Evolutionary conservation across 2,888 invertebrate species (phyloP), one percentile per base, ranked within the genome.

Genomic region (Zygothrica quintamaculata): DNA sequence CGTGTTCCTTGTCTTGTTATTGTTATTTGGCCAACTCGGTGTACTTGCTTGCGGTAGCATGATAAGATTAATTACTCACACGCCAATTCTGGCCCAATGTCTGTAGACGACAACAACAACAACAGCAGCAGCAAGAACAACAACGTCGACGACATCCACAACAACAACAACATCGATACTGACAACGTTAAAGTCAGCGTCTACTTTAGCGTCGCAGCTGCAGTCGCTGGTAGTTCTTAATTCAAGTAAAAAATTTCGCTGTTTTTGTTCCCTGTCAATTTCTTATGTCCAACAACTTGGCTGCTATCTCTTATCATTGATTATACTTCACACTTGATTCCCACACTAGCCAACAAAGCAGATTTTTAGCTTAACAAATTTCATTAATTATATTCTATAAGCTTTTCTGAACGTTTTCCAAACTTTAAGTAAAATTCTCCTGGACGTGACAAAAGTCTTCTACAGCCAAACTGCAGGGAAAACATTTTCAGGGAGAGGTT

Each of bases 1-100:
- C 29, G 7, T 29, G 29, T 29, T 29, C 36, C 13, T 65, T 70
- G 18, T 9, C 39, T 22, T 40, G 39, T 40, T 40, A 18, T 13
- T 46, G 70, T 66, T 74, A 71, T 74, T 74, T 71, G 76, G 73
- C 73, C 76, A 74, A 57, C 72, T 53, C 44, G 57, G 34, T 39
- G 59, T 43, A 43, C n/a, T n/a, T n/a, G 39, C 39, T 8, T 15
- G 11, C 37, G 7, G 33, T 40, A 42, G 43, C 77, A 57, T 50
- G 79, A 80, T 80, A 80, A 80, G 79, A 80, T 80, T 80, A 80
- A 82, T 73, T 73, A 59, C 66, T 75, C 71, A 52, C 46, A 65
- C 58, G 58, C 40, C 58, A 51, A 36, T 64, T 56, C 12, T 43
- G 29, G 34, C n/a, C 12, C 46, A 16, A 3, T 34, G 53, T n/a